Evolutionary conservation across 2,888 invertebrate genomes (phyloP), one percentile per base, ranked within the genome.

Genomic region (Apodemia duryi): DNA sequence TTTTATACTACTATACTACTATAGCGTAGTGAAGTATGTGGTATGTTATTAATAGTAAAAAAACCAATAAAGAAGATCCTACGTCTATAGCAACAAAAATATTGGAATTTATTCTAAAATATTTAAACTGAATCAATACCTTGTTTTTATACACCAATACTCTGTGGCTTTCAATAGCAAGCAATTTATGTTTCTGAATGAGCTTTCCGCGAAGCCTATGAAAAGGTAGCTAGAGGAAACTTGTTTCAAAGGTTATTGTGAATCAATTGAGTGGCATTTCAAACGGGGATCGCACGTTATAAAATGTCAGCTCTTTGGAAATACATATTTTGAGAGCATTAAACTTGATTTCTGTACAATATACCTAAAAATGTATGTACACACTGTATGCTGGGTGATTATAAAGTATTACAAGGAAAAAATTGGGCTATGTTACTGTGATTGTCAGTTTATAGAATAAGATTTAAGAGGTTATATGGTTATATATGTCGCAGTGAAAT

Each of bases 181-280:
- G 66, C 60, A 66, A 63, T 66, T 66, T 63, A 66, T 66, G 63
- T 66, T 66, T 66, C 63, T 66, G 66, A 66, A 66, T 66, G 66
- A 63, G 43, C 21, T 43, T 63, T 60, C 46, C 63, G 51, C 49
- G 57, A 49, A 66, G 61, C 66, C 63, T 43, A 57, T 63, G 63
- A 66, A 66, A 66, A 63, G 66, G 63, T 66, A 66, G 61, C 66
- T 63, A 63, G 61, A 51, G 63, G 63, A 63, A 65, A 66, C 66
- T 66, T 63, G 51, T 63, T 63, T 63, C 61, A 63, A 63, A 61
- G 66, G 66, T 66, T 66, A 61, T 60, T 63, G 61, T 66, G 66
- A 61, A 66, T 66, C 63, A 66, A 63, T 66, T 66, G 51, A 63
- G 63, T 66, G 66, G 63, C 61, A 66, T 63, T 63, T 66, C 63